phyloP scores from a whole-genome alignment of 2,888 invertebrate genomes.

The Heliconius hortense region DNA sequence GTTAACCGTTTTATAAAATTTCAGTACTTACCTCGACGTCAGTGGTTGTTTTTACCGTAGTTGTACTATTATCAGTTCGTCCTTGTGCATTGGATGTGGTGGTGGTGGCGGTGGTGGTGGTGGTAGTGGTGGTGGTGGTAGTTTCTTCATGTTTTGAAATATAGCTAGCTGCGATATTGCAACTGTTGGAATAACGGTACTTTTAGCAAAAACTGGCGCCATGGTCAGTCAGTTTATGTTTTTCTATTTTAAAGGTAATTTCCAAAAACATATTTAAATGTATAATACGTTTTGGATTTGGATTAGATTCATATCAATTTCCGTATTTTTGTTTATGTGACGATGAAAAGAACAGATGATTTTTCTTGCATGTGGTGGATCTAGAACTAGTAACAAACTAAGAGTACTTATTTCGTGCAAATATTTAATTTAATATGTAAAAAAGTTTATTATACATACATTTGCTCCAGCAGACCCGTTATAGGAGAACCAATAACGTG shows the following conservation, averaged over 20 bases:
- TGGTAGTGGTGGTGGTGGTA: too few relatives aligned
- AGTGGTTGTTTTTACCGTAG: slow-evolving; percentile 10
- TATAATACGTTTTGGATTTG: neutral
- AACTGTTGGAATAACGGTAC: neutral
- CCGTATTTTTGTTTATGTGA: neutral
- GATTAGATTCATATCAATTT: neutral
- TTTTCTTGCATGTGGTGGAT: neutral
- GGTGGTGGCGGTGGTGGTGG: neutral
- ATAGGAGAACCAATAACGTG: neutral
- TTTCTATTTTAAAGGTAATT: neutral
- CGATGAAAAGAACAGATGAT: neutral
- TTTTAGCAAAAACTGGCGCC: neutral
- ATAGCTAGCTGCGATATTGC: neutral
- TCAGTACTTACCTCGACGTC: neutral
- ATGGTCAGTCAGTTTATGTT: neutral
- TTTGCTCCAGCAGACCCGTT: neutral
- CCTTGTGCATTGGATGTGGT: neutral
- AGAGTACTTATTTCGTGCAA: neutral
- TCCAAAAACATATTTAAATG: slow-evolving; percentile 2
- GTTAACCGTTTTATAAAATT: too few relatives aligned
- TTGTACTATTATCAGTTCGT: slow-evolving; percentile 8
- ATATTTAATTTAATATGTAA: neutral
- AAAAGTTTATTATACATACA: slow-evolving; percentile 4
- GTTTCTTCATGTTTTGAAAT: neutral
- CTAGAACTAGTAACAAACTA: slow-evolving; percentile 9